Percentiles rank a stretch among this genome's conserved stretches.
Conservation (phyloP, 2,113 vertebrate genomes). For the Dipodomys merriami region DNA sequence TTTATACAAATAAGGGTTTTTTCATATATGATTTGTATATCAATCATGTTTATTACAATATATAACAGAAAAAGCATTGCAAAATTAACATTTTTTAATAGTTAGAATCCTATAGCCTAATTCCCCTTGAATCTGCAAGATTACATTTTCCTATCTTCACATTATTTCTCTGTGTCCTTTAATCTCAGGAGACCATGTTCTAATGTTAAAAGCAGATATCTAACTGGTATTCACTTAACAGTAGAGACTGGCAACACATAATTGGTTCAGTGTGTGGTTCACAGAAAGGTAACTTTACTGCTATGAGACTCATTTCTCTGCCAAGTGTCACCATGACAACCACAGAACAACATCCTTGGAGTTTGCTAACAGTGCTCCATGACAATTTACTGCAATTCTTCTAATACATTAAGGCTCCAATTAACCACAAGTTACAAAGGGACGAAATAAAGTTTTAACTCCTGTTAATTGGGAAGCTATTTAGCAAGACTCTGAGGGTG, state of each 20-base stretch:
- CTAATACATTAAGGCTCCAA: background rate
- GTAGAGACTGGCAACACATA: background rate
- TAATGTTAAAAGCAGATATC: background rate
- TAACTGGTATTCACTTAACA: background rate
- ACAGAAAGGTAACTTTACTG: background rate
- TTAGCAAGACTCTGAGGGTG: slow-evolving; percentile 8
- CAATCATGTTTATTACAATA: background rate
- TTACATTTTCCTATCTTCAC: background rate
- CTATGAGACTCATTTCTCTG: background rate
- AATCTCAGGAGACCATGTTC: background rate
- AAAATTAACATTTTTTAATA: background rate
- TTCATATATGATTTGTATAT: background rate
- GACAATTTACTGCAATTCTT: background rate
- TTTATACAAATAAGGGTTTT: background rate
- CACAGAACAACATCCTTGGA: background rate
- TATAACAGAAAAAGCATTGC: background rate
- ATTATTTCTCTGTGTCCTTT: background rate
- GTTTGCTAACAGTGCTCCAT: background rate
- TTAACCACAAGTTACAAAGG: background rate
- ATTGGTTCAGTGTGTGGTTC: background rate
- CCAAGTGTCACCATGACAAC: background rate
- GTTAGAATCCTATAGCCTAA: background rate
- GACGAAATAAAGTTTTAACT: slow-evolving; percentile 19
- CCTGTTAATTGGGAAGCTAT: slow-evolving; percentile 44
- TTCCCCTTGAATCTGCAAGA: background rate